phyloP scores from a whole-genome alignment of 2,113 vertebrate species.

The Poeciliopsis retropinna region DNA sequence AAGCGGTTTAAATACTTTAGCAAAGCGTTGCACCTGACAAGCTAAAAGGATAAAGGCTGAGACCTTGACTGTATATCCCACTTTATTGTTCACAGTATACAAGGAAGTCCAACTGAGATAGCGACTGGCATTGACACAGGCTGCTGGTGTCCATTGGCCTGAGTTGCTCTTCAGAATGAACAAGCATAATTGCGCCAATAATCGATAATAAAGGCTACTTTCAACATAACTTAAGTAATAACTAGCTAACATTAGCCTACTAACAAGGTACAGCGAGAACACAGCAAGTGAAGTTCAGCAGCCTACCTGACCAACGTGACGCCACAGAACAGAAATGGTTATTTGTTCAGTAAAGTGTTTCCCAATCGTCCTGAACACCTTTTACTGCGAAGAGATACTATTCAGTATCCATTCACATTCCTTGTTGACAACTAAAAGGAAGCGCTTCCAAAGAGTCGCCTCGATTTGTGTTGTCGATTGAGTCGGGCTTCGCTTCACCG shows the following conservation, averaged over 20 bases:
- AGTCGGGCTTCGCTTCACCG: neutral
- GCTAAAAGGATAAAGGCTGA: neutral
- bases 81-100: neutral
- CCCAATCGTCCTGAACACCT: neutral
- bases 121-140: too few species aligned
- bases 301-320: constrained; percentile 1
- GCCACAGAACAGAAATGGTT: neutral
- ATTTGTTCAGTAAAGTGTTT: neutral
- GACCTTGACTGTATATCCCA: neutral
- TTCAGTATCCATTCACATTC: constrained; percentile 24
- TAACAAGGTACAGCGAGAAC: neutral
- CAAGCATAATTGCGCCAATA: neutral
- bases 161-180: neutral
- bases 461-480: constrained; percentile 44
- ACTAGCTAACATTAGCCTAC: constrained; percentile 50
- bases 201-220: neutral
- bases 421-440: constrained; percentile 48
- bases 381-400: neutral
- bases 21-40: neutral
- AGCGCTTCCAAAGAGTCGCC: constrained; percentile 2
- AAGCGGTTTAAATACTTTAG: neutral
- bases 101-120: neutral
- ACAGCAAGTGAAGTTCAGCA: neutral
- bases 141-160: neutral
- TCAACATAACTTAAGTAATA: constrained; percentile 3